Evolutionary conservation across 37 sponge, comb jelly and placozoan genomes (phyloP), one percentile per base, ranked within the genome.

Genomic region (Chondrilla cf. caribensis): DNA sequence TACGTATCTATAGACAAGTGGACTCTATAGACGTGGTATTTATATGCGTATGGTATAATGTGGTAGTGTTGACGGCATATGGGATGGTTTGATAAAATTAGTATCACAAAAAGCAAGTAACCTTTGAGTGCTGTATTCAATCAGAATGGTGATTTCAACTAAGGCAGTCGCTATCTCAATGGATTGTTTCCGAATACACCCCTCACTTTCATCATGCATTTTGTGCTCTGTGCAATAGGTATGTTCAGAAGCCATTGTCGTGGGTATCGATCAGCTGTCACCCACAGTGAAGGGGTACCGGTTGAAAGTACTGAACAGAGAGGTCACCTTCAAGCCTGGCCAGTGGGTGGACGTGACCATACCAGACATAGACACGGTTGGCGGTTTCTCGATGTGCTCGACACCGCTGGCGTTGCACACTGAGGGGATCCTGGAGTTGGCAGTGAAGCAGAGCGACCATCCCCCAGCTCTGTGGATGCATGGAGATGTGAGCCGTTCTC

Each of bases 361-460:
- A 5, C 95, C 95, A 0, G 44, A 44, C 28, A 76, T 79, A 36
- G 80, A 84, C 25, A 32, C 79, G 36, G 85, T 95, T 15, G 93
- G 93, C 31, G 95, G 95, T 21, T 95, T 87, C 84, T 95, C 95
- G 42, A 85, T 95, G 65, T 87, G 89, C n/a, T 89, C 90, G 14
- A 62, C 87, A 41, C 95, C 95, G 2, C 79, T 66, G 58, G 70
- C 57, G 38, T 83, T 92, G 29, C 0, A 21, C 32, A 77, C 66
- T 29, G n/a, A 29, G 9, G 81, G 87, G 0, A 44, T 58, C 31
- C 29, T 91, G 33, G 78, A 82, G 14, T 82, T 95, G 1, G 95
- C 95, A 32, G 89, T 95, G 14, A 83, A 95, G 73, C 60, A 80
- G 64, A 84, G 79, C 41, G 58, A 38, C 70, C 95, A 95, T 67